Percentiles rank a stretch among this genome's conserved stretches.
Evolutionary conservation across 2,113 vertebrate species (phyloP).

Genomic region (Uropsilus gracilis): DNA sequence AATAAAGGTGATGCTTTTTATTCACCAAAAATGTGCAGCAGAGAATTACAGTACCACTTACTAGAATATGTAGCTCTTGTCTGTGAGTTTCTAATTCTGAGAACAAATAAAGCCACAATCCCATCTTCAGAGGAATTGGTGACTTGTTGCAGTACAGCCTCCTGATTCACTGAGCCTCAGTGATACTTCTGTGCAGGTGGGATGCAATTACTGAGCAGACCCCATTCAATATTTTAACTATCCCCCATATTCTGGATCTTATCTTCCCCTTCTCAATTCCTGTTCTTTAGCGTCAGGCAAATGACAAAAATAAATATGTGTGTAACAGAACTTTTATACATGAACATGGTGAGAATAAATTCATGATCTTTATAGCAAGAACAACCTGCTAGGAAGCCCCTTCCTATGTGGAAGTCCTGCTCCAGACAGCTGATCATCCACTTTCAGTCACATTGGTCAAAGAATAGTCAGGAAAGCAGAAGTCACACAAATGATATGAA

Average conservation of each 20-base stretch:
- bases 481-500: constrained; percentile 84
- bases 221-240: neutral
- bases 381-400: neutral
- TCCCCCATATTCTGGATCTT: neutral
- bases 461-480: constrained; percentile 79
- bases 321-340: neutral
- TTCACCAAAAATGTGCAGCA: neutral
- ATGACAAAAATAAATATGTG: neutral
- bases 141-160: neutral
- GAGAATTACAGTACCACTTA: neutral
- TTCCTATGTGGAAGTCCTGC: neutral
- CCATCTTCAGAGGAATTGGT: neutral
- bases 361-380: constrained; percentile 27
- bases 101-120: neutral
- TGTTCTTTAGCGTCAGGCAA: neutral
- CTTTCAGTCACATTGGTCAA: constrained; percentile 75
- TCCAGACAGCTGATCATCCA: constrained; percentile 65
- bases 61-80: neutral
- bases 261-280: neutral
- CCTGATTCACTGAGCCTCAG: neutral
- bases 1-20: neutral
- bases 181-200: neutral
- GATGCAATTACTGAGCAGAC: neutral
- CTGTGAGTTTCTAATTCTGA: neutral
- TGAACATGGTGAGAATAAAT: neutral